A percentile compares a stretch with the other conserved stretches of the same genome.
phyloP scores from a whole-genome alignment of 1,140 invertebrate genomes.

The Campodea augens region DNA sequence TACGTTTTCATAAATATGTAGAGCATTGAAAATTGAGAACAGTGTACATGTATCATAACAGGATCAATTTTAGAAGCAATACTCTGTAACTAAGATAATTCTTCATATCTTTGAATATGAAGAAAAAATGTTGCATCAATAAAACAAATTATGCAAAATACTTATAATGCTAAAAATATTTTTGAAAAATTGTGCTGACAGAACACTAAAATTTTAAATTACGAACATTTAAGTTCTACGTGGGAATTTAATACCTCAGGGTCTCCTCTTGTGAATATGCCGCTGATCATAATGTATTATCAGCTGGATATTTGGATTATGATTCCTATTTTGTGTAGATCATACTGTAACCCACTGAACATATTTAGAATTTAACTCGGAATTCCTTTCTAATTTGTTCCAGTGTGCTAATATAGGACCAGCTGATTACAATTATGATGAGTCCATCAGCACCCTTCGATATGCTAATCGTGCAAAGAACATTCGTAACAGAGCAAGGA shows the following conservation, averaged over 20 bases:
- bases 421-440: conserved; percentile 90
- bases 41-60: too few relatives aligned
- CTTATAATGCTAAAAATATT: too few relatives aligned
- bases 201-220: too few relatives aligned
- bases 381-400: conserved; percentile 11
- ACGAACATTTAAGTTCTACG: too few relatives aligned
- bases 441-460: conserved; percentile 87
- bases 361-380: not conserved
- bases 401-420: conserved; percentile 86
- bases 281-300: not conserved
- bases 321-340: not conserved
- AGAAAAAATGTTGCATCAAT: too few relatives aligned
- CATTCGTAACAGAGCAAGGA: conserved; percentile 86
- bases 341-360: not conserved
- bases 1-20: too few relatives aligned
- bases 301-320: not conserved
- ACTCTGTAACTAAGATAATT: too few relatives aligned
- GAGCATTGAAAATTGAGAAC: too few relatives aligned
- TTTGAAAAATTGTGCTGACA: too few relatives aligned
- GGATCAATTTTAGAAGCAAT: too few relatives aligned
- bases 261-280: not conserved
- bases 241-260: not conserved
- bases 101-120: too few relatives aligned
- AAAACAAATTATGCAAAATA: too few relatives aligned
- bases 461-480: conserved; percentile 96